Evolutionary conservation across 2,797 vertebrate species (phyloP).

Genomic region (Ctenopoma multispine): DNA sequence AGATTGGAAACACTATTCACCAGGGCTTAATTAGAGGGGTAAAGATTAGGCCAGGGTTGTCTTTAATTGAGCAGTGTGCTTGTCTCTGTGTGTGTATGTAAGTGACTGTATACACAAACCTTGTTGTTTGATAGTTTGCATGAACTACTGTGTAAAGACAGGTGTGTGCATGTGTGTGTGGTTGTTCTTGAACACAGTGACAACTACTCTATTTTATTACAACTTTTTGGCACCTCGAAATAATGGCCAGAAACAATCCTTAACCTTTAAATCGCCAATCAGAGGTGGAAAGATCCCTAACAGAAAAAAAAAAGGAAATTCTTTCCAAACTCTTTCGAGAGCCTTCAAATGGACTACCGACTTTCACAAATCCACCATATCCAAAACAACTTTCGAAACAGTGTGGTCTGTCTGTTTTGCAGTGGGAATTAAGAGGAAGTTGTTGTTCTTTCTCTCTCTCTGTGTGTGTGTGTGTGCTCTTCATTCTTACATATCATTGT

Average conservation of each 20-base stretch:
- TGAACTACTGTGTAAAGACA: neutral
- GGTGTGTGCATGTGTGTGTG: conserved; percentile 1
- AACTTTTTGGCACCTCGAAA: neutral
- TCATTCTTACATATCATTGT: neutral
- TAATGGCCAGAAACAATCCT: neutral
- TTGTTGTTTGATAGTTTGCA: conserved; percentile 10
- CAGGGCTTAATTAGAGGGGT: conserved; percentile 72
- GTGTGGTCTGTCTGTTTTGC: no score
- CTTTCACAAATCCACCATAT: neutral
- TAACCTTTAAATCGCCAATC: conserved; percentile 12
- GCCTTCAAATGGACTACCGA: neutral
- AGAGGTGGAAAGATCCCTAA: conserved; percentile 8
- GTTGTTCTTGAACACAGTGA: conserved; percentile 4
- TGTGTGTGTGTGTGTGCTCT: no score
- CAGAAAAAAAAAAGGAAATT: neutral
- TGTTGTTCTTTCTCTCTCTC: no score
- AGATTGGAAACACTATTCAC: conserved; percentile 55
- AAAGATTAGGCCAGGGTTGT: conserved; percentile 65
- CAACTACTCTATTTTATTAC: no score
- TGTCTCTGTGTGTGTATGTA: conserved; percentile 15
- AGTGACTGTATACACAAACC: neutral
- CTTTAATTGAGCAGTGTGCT: conserved; percentile 60
- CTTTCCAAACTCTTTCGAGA: conserved; percentile 6
- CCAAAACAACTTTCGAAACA: neutral
- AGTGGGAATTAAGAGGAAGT: no score